Percentiles rank a stretch among this genome's conserved stretches.
Conservation (phyloP, 2,888 invertebrate species). For the Xestobium rufovillosum region DNA sequence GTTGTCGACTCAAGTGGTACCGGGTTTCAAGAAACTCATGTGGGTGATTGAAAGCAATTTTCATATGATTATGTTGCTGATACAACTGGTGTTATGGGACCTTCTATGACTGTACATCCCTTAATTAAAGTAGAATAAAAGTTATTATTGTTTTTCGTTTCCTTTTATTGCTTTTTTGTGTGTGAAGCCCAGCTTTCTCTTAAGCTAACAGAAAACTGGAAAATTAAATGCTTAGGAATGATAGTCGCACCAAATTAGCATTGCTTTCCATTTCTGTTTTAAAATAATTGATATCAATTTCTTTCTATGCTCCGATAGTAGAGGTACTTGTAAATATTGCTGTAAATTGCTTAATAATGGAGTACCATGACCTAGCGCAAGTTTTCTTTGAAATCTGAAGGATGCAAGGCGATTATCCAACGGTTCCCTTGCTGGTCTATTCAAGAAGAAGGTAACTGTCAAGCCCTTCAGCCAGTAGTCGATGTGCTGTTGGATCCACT, state of each 20-base stretch:
- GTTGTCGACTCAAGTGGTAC: conserved; percentile 53
- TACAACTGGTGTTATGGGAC: conserved; percentile 54
- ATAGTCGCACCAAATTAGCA: too few relatives aligned
- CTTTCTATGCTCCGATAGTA: too few relatives aligned
- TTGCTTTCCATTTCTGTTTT: too few relatives aligned
- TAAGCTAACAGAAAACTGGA: too few relatives aligned
- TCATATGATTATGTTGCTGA: conserved; percentile 55
- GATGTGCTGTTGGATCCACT: conserved; percentile 55
- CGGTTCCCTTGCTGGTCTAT: conserved; percentile 62
- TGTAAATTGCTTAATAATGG: too few relatives aligned
- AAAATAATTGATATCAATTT: too few relatives aligned
- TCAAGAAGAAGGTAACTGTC: conserved; percentile 63
- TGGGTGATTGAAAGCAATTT: conserved; percentile 61
- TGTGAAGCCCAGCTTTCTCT: too few relatives aligned
- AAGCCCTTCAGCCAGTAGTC: conserved; percentile 61
- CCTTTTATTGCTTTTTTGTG: too few relatives aligned
- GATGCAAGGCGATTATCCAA: conserved; percentile 46
- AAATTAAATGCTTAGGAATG: too few relatives aligned
- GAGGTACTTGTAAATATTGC: too few relatives aligned
- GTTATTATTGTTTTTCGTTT: too few relatives aligned
- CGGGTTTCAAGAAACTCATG: conserved; percentile 53
- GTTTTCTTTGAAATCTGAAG: conserved; percentile 46
- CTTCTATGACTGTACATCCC: conserved; percentile 54
- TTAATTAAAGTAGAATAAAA: conserved; percentile 50
- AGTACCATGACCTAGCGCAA: conserved; percentile 53